These are phyloP conservation scores for Poecilia latipinna DNA, from an alignment of 2,113 vertebrate species.

Conservation along the genomic window DNA sequence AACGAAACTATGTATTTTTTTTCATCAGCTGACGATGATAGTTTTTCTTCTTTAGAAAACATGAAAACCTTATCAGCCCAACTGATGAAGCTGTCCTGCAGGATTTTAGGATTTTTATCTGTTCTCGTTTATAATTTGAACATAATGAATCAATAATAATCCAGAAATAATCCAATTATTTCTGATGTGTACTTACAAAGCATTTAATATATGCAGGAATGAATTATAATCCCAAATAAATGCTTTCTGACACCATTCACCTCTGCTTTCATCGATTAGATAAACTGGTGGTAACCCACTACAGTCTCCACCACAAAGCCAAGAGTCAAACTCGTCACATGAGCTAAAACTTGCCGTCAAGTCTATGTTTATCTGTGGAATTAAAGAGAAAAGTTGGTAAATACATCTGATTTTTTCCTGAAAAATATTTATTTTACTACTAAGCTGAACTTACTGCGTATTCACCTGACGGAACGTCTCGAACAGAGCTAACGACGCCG, in stretches of 20 bases:
- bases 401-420: no score
- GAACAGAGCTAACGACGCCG: rapidly evolving
- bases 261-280: background rate
- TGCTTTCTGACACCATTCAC: slow-evolving; percentile 23
- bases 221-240: no score
- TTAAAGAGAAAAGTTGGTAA: background rate
- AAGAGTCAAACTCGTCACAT: background rate
- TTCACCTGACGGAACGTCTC: background rate
- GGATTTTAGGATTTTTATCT: background rate
- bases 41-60: no score
- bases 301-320: background rate
- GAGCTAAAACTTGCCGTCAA: background rate
- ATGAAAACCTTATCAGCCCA: no score
- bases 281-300: background rate
- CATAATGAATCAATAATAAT: background rate
- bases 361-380: background rate
- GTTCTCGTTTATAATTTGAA: background rate
- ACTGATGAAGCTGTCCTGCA: background rate
- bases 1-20: background rate
- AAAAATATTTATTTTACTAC: no score
- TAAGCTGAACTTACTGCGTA: background rate
- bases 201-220: rapidly evolving
- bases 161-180: background rate
- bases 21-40: no score
- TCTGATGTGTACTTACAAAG: background rate